Base-by-base conservation (phyloP, 2,797 vertebrate genomes). In the Lutjanus campechanus region DNA sequence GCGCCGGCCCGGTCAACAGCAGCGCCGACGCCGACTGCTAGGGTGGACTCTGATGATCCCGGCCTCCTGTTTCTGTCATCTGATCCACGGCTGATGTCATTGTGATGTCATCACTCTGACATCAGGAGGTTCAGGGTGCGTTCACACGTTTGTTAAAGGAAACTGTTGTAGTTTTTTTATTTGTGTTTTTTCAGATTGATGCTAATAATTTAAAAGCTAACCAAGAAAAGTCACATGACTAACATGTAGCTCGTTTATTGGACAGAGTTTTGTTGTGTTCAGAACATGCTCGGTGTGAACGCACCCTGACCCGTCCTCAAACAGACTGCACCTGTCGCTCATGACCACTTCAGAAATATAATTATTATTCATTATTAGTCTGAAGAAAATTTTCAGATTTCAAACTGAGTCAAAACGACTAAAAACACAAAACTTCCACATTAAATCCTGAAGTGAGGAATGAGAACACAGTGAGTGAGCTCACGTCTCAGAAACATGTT, bases 11-110 rank as follows among this genome's bases (percentile, higher is more conserved):
- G 4, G 67, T 92, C 51, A 91, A 88, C 16, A 69, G 82, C 74
- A 88, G 86, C 84, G 19, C 74, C 11, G 92, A 93, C 15, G 87
- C 93, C 0, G 93, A 95, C 81, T 95, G 95, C 88, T 95, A 94
- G 82, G 76, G 25, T 0, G 74, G 73, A 66, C 74, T 68, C 55
- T 4, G 56, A 82, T 80, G 79, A 77, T 79, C 83, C 76, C n/a
- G 9, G 54, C 36, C 71, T 64, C 29, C 29, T 17, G 56, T 25
- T 73, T 76, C 25, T 76, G 22, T 46, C 0, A 29, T 11, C 66
- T 60, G 73, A 73, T 71, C 44, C 3, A 9, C 41, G 58, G 66
- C 79, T 8, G 36, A 69, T 16, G 22, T 47, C 41, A 22, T 25
- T 44, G 40, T 2, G 74, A 72, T 22, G 78, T 64, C 43, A 43